Evolutionary conservation across 2,113 vertebrate genomes (phyloP).

Genomic region (Rhabdomys dilectus): DNA sequence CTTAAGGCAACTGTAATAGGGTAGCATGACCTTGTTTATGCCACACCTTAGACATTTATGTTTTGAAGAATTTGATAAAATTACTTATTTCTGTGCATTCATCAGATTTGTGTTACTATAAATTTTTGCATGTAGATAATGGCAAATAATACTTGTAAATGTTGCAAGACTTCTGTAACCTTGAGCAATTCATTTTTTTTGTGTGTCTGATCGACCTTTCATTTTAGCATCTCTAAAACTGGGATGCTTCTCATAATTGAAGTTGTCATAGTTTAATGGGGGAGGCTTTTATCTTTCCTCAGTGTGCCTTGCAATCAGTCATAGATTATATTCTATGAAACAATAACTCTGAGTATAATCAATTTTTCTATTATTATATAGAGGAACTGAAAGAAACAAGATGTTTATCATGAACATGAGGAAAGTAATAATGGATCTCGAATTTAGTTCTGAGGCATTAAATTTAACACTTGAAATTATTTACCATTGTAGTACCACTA

Average conservation of each 20-base stretch:
- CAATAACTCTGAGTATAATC: constrained; percentile 1
- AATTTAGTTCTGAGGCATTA: background rate
- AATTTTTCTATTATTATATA: background rate
- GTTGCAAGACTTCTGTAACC: background rate
- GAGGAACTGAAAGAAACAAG: background rate
- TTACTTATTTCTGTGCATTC: background rate
- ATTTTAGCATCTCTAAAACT: background rate
- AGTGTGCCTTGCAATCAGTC: background rate
- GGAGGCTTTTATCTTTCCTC: background rate
- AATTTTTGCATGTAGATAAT: background rate
- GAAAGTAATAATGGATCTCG: background rate
- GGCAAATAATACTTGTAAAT: background rate
- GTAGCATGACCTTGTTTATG: background rate
- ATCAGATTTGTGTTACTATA: constrained; percentile 9
- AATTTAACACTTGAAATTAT: background rate
- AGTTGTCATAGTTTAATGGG: background rate
- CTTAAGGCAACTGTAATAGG: background rate
- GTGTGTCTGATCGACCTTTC: background rate
- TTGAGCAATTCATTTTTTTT: constrained; percentile 24
- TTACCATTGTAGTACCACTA: background rate
- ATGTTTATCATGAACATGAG: background rate
- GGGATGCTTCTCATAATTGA: background rate
- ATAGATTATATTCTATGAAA: constrained; percentile 7
- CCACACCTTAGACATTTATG: background rate
- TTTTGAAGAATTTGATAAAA: constrained; percentile 39